These are phyloP conservation scores for Argopecten irradians DNA, from an alignment of 1,140 invertebrate species.

Conservation along the genomic window DNA sequence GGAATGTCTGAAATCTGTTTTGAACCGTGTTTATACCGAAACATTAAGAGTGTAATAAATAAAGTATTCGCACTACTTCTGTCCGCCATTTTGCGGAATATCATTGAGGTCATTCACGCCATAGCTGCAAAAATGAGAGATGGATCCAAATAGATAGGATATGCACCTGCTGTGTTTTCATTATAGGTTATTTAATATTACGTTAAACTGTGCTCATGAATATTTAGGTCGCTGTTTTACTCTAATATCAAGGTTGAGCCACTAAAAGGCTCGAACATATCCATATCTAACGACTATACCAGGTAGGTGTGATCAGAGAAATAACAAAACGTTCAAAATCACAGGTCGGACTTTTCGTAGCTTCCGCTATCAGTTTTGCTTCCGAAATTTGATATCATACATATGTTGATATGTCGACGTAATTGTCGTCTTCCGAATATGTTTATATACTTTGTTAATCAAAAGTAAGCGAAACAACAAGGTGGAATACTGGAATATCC, in stretches of 20 bases:
- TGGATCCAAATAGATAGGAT: background rate
- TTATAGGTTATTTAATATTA: background rate
- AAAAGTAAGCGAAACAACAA: background rate
- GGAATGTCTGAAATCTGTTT: background rate
- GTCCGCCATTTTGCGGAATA: conserved; percentile 20
- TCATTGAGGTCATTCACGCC: conserved; percentile 3
- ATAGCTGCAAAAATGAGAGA: background rate
- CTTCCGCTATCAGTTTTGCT: background rate
- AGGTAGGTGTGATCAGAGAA: background rate
- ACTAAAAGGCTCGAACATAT: background rate
- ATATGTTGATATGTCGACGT: background rate
- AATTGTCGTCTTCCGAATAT: background rate
- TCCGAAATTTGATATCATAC: background rate
- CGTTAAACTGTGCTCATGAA: background rate
- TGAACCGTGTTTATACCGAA: background rate
- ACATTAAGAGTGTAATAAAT: background rate
- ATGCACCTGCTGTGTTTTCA: conserved; percentile 9
- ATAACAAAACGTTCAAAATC: conserved; percentile 23
- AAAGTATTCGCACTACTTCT: background rate
- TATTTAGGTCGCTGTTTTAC: background rate
- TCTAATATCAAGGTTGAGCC: background rate
- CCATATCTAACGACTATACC: background rate
- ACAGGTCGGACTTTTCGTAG: background rate
- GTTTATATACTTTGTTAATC: background rate
- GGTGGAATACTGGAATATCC: background rate